Evolutionary conservation across 2,797 vertebrate genomes (phyloP), one percentile per base, ranked within the genome.

Genomic region (Sebastes vulpes): DNA sequence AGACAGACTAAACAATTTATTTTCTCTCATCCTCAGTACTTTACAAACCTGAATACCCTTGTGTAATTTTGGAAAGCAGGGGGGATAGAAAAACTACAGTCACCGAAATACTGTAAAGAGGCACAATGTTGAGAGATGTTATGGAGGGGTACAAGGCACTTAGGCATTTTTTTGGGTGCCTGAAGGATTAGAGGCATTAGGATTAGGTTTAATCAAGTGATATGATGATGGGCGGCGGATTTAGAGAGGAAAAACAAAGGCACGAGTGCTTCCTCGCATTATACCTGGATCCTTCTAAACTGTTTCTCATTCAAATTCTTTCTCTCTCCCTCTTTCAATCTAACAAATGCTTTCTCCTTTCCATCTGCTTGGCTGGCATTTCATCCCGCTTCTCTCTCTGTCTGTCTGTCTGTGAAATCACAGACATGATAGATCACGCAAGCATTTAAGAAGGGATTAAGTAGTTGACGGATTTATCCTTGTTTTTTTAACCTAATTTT

Each of bases 391-490:
- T 67, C 64, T 63, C 54, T 76, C 53, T n/a, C 60, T 35, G 21
- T 75, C 69, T 65, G 56, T 76, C 79, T 75, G 67, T 72, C 69
- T 64, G 59, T 76, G 75, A 85, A 90, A 87, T 83, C 76, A 86
- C 82, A 82, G 84, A 89, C 80, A 75, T 5, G 28, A 79, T 70
- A 79, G 89, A 94, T 94, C 93, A 95, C 56, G 81, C 90, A 88
- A 90, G 82, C 82, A 46, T 90, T 93, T 91, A 91, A 91, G 81
- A 91, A 81, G 79, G 86, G 89, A 94, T 94, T 93, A 90, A 83
- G 75, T 81, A 76, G 83, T 90, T 88, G 89, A 86, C 50, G 69
- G 85, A 91, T 23, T 93, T 91, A 87, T 87, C 68, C 54, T 23
- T 87, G 75, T 77, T 88, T 90, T 92, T 79, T 3, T 3, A 58